Evolutionary conservation across 2,797 vertebrate species (phyloP).

Genomic region (Urocyon cinereoargenteus): DNA sequence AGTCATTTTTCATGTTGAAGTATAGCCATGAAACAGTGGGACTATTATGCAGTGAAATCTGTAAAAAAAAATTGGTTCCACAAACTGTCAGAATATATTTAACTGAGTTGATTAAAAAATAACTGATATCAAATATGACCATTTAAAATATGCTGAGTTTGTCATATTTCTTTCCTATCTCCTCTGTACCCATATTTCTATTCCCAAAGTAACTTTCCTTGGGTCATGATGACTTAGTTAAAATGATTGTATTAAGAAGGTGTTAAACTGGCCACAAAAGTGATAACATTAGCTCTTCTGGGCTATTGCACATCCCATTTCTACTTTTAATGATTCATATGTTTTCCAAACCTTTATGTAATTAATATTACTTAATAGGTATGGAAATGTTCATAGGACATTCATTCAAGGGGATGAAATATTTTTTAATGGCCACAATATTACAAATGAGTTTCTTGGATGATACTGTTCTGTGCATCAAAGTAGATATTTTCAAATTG

Average conservation of each 20-base stretch:
- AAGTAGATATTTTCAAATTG: constrained; percentile 83
- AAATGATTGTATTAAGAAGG: constrained; percentile 72
- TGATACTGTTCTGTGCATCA: constrained; percentile 77
- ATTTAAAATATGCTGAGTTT: constrained; percentile 61
- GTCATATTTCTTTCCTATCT: constrained; percentile 18
- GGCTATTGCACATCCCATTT: constrained; percentile 78
- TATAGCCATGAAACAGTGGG: not conserved
- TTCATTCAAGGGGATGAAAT: constrained; percentile 82
- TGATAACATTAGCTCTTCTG: constrained; percentile 79
- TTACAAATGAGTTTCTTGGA: constrained; percentile 81
- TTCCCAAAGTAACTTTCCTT: constrained; percentile 64
- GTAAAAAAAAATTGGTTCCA: constrained; percentile 47
- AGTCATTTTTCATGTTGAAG: not conserved
- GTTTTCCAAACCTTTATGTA: constrained; percentile 81
- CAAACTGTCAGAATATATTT: not conserved
- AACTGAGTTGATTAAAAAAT: not conserved
- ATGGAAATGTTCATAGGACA: constrained; percentile 67
- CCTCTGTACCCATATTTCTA: not conserved
- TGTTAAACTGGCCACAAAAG: constrained; percentile 78
- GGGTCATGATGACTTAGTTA: constrained; percentile 78
- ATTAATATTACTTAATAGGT: constrained; percentile 82
- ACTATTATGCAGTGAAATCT: not conserved
- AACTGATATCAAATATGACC: constrained; percentile 48
- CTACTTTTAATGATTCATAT: constrained; percentile 82
- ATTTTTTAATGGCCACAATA: constrained; percentile 79